Base-by-base conservation (phyloP, 2,888 invertebrate species). In the Pherbina coryleti region DNA sequence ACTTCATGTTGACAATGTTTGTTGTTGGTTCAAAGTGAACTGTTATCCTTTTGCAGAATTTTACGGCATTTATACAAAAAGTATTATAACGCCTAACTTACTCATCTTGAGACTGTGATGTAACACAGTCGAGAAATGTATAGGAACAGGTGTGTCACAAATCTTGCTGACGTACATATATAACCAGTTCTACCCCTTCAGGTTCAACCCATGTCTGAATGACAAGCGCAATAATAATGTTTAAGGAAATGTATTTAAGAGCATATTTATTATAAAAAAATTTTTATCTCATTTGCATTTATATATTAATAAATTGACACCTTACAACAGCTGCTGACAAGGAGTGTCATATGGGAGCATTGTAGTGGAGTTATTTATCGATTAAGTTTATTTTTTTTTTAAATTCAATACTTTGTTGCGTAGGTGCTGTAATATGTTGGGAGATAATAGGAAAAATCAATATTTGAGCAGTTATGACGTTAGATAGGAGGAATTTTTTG, bases 1-100 rank as follows among this genome's bases (percentile, higher is more conserved):
- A 25, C 28, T 79, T 77, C 80, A 82, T 81, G 76, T 66, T 81
- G 66, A 51, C 67, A 53, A 17, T 70, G 51, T 37, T 60, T 67
- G 37, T 14, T 2, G 4, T n/a, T n/a, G n/a, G n/a, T 3, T 0
- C n/a, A 53, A 60, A 3, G 31, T 17, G 49, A 11, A 53, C 70
- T 73, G 79, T 64, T 79, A 76, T 73, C 77, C 76, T 79, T 31
- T 2, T 74, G 67, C n/a, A 14, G 44, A 69, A 62, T 74, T 53
- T 22, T 25, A 8, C 55, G 44, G 19, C 44, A 25, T 76, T 70
- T 64, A 55, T 66, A 62, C 53, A 3, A 25, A 14, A 28, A 60
- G 60, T 34, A 37, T 71, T 37, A 62, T 7, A 22, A 19, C 22
- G 17, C 37, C 44, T 49, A 22, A 17, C 55, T 55, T 55, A 22